Conservation (phyloP, 2,888 invertebrate species). For the Lepidocyrtoides sp. region DNA sequence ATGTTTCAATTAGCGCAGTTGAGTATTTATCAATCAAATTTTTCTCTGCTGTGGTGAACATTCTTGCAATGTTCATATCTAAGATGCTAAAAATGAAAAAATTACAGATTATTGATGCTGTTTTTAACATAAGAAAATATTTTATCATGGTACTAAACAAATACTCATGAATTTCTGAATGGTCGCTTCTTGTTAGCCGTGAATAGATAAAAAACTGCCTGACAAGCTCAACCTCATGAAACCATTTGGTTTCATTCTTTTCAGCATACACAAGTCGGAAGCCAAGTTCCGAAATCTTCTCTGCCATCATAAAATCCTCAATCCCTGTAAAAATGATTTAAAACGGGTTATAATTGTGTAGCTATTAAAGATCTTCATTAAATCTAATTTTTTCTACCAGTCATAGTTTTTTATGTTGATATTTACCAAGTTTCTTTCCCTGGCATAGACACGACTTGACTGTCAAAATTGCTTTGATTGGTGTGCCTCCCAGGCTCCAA, state of each 20-base stretch:
- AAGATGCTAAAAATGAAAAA: slow-evolving; percentile 38
- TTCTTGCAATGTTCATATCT: not conserved
- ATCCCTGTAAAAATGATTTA: slow-evolving; percentile 1
- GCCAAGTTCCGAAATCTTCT: slow-evolving; percentile 30
- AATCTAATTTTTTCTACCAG: too few species aligned
- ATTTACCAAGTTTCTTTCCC: slow-evolving; percentile 36
- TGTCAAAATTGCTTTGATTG: slow-evolving; percentile 45
- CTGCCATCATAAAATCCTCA: slow-evolving; percentile 51
- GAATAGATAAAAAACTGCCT: slow-evolving; percentile 30
- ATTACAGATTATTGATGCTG: not conserved
- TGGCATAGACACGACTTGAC: slow-evolving; percentile 66
- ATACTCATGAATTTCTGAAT: slow-evolving; percentile 14
- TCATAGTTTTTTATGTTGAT: not conserved
- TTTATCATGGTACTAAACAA: not conserved
- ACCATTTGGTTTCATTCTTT: slow-evolving; percentile 55
- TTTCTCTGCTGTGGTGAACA: not conserved
- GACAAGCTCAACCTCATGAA: slow-evolving; percentile 19
- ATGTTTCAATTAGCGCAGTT: slow-evolving; percentile 2
- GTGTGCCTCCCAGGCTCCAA: slow-evolving; percentile 56
- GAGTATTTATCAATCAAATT: slow-evolving; percentile 33
- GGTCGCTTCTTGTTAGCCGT: slow-evolving; percentile 34
- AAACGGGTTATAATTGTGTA: not conserved
- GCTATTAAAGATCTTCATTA: not conserved
- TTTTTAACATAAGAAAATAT: not conserved
- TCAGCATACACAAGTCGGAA: slow-evolving; percentile 23